Conservation (phyloP, 2,113 vertebrate species). For the Pagrus major region DNA sequence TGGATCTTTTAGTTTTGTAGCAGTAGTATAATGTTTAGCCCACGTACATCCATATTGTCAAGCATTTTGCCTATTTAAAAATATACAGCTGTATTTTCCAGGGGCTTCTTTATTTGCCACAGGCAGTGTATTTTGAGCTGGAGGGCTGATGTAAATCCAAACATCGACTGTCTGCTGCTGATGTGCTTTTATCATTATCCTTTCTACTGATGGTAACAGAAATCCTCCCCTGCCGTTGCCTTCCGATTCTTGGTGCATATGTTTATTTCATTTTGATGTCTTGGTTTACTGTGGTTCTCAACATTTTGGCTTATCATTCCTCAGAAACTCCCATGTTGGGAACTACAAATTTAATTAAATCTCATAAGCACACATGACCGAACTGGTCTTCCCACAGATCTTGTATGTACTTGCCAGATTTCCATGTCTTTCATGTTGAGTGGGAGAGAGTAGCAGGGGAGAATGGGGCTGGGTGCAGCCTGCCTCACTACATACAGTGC, state of each 20-base stretch:
- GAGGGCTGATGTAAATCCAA: slow-evolving; percentile 64
- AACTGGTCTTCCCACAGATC: slow-evolving; percentile 59
- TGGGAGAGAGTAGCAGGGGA: slow-evolving; percentile 10
- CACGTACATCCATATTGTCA: slow-evolving; percentile 37
- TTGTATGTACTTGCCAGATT: slow-evolving; percentile 67
- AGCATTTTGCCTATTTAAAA: slow-evolving; percentile 20
- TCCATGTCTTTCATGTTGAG: slow-evolving; percentile 32
- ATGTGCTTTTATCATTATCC: slow-evolving; percentile 63
- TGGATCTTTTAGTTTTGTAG: slow-evolving; percentile 28
- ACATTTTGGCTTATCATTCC: slow-evolving; percentile 5
- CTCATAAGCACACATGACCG: slow-evolving; percentile 50
- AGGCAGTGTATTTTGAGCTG: slow-evolving; percentile 44
- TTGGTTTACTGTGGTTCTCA: slow-evolving; percentile 30
- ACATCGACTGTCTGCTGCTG: slow-evolving; percentile 53
- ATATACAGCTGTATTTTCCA: slow-evolving; percentile 53
- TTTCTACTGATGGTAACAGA: slow-evolving; percentile 55
- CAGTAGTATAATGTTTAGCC: slow-evolving; percentile 17
- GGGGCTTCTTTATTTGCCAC: slow-evolving; percentile 54
- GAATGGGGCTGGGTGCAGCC: slow-evolving; percentile 25
- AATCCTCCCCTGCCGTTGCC: slow-evolving; percentile 22
- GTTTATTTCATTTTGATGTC: slow-evolving; percentile 48
- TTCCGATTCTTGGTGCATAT: slow-evolving; percentile 11
- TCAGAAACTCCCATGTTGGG: slow-evolving; percentile 11
- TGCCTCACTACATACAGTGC: background rate
- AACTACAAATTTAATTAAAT: slow-evolving; percentile 59